Percentiles rank a stretch among this genome's conserved stretches.
phyloP scores from a whole-genome alignment of 2,888 invertebrate genomes.

The Calameuta pallipes region DNA sequence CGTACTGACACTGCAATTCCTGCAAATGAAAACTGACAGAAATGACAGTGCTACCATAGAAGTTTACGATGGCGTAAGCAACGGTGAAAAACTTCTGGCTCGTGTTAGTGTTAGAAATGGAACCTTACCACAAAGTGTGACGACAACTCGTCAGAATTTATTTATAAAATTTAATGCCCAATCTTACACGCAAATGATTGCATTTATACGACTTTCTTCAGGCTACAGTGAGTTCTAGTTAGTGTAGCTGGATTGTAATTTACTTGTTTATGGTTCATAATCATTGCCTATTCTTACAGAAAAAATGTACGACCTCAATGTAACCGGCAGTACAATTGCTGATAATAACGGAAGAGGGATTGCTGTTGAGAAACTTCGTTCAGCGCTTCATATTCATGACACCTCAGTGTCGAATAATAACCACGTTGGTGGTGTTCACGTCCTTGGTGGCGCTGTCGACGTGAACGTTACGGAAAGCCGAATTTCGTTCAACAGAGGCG shows the following conservation, averaged over 20 bases:
- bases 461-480: constrained; percentile 92
- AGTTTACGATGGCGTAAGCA: constrained; percentile 82
- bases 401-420: constrained; percentile 88
- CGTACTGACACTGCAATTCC: constrained; percentile 86
- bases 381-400: constrained; percentile 86
- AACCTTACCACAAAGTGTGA: constrained; percentile 89
- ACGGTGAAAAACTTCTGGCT: constrained; percentile 77
- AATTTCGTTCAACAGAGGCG: constrained; percentile 91
- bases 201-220: constrained; percentile 83
- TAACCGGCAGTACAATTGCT: constrained; percentile 85
- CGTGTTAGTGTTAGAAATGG: constrained; percentile 82
- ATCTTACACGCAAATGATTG: constrained; percentile 77
- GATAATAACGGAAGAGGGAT: constrained; percentile 97
- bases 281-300: constrained; percentile 49
- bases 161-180: constrained; percentile 83
- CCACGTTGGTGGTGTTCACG: constrained; percentile 90
- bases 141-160: constrained; percentile 83
- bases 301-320: constrained; percentile 86
- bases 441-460: constrained; percentile 92
- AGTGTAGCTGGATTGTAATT: neutral
- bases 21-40: constrained; percentile 81
- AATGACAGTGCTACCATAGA: constrained; percentile 81
- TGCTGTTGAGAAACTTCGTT: constrained; percentile 90
- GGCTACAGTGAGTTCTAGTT: constrained; percentile 71
- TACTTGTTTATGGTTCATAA: neutral